Evolutionary conservation across 2,113 vertebrate species (phyloP), one percentile per base, ranked within the genome.

Genomic region (Prolemur simus): DNA sequence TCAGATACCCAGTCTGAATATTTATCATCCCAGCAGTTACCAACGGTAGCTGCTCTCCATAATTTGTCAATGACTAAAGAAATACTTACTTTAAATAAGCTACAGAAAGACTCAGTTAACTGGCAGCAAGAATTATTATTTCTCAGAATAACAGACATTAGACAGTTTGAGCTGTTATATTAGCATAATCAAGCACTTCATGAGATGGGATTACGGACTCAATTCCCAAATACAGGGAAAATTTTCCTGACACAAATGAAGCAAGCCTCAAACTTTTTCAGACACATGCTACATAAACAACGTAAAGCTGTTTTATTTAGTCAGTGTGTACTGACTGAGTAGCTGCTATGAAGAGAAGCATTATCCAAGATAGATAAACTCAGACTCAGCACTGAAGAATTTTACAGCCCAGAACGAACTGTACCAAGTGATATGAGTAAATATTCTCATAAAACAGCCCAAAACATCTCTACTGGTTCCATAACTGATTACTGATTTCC

Each of bases 321-420:
- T 85, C 73, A 76, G 20, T 89, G 76, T 18, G 87, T 47, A 83
- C 23, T 71, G 71, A 83, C 23, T 71, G 71, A 93, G 49, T n/a
- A 81, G 71, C 71, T 84, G 82, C 58, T 78, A 76, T 34, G 64
- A 95, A 91, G 78, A 96, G 34, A 93, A 96, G 71, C 63, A 92
- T 60, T 74, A 96, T 14, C 45, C 42, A 71, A 56, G 39, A 87
- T 1, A 42, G 78, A 93, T 89, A 45, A 90, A 94, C 88, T 80
- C 83, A 83, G 42, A 80, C 49, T 56, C 66, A 89, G 68, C n/a
- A 71, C 27, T 76, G 32, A 90, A 92, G 13, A 89, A 74, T 73
- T 93, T 96, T 93, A 93, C 91, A 96, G 81, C 42, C 85, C 94
- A 82, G 85, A 91, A 97, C 21, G 27, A 96, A 94, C 60, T 78